Conservation (phyloP, 1,140 invertebrate genomes). For the Proctacanthus coquilletti region DNA sequence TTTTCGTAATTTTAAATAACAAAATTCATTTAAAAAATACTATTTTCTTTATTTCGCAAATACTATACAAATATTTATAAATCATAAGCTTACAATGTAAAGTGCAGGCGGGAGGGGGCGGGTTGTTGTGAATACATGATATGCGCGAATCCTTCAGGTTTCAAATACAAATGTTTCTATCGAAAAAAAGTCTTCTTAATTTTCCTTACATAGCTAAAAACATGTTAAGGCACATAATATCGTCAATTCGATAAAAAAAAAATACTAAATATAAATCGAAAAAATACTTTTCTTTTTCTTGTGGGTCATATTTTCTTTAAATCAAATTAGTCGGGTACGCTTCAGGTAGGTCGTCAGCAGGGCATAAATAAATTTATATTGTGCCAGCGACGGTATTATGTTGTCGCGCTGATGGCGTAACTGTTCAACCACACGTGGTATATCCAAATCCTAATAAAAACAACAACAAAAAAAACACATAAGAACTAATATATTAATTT, state of each 20-base stretch:
- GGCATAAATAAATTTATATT: slow-evolving; percentile 80
- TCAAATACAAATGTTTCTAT: too few species aligned
- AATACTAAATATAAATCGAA: background rate
- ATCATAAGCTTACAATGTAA: too few species aligned
- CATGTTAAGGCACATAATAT: slow-evolving; percentile 2
- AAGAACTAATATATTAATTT: slow-evolving; percentile 6
- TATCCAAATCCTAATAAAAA: slow-evolving; percentile 47
- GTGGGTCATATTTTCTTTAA: background rate
- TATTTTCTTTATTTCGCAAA: too few species aligned
- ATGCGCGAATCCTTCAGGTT: too few species aligned
- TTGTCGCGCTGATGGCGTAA: slow-evolving; percentile 69
- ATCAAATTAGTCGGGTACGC: slow-evolving; percentile 66
- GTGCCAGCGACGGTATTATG: slow-evolving; percentile 72
- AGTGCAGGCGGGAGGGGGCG: too few species aligned
- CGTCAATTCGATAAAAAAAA: background rate
- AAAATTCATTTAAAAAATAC: too few species aligned
- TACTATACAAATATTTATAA: too few species aligned
- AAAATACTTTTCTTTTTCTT: background rate
- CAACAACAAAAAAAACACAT: slow-evolving; percentile 7
- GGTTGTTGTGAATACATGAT: too few species aligned
- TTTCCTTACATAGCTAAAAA: too few species aligned
- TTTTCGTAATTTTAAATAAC: too few species aligned
- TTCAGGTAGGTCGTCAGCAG: slow-evolving; percentile 71
- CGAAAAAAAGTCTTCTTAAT: too few species aligned
- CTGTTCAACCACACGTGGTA: slow-evolving; percentile 55